Conservation (phyloP, 2,797 vertebrate genomes). For the Halcyon leucocephala region DNA sequence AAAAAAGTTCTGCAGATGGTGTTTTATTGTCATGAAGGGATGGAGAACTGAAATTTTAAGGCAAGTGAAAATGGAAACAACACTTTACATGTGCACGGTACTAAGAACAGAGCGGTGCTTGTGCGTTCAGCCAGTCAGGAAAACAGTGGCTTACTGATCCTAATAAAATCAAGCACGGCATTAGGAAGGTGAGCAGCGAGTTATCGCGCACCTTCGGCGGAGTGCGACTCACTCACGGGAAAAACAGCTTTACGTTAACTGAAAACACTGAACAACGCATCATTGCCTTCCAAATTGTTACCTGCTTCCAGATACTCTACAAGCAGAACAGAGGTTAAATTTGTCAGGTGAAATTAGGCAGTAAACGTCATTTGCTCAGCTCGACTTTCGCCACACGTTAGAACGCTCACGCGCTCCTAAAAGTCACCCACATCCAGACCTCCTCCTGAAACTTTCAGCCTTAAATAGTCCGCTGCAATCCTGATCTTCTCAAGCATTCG, state of each 20-base stretch:
- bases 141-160: conserved; percentile 32
- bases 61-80: conserved; percentile 65
- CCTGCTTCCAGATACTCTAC: conserved; percentile 49
- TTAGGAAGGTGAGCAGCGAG: conserved; percentile 1
- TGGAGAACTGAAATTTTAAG: conserved; percentile 59
- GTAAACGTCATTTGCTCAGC: not conserved
- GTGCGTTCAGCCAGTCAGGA: conserved; percentile 54
- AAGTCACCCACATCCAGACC: not conserved
- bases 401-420: not conserved
- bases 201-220: conserved; percentile 20
- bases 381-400: not conserved
- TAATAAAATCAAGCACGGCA: conserved; percentile 16
- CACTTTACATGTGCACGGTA: conserved; percentile 42
- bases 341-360: not conserved
- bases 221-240: conserved; percentile 19
- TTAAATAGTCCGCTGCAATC: not conserved
- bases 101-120: conserved; percentile 28
- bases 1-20: conserved; percentile 51
- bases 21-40: conserved; percentile 60
- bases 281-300: conserved; percentile 1
- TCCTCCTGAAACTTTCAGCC: not conserved
- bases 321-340: conserved; percentile 40
- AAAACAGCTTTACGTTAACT: not conserved
- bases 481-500: conserved; percentile 47
- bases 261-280: not conserved